Base-by-base conservation (phyloP, 2,113 vertebrate species). In the Scomber japonicus region DNA sequence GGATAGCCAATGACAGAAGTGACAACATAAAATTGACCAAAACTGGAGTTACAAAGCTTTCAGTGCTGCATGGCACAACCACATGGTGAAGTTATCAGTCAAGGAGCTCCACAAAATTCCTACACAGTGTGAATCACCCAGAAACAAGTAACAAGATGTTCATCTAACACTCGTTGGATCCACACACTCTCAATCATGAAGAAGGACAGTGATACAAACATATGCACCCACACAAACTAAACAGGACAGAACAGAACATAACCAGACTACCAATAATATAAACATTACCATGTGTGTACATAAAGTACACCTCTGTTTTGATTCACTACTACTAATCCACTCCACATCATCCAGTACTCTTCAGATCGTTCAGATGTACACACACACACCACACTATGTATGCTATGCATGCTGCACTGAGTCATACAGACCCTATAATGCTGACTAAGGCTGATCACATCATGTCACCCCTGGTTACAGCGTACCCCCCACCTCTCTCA, bases 361-460 rank as follows among this genome's bases (percentile, higher is more conserved):
- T 8, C 0, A 17, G 24, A 55, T 17, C 59, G 44, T 19, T 21
- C 46, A 19, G 0, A 51, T 53, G 30, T 11, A 57, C 71, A 64
- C 13, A 57, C 71, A 64, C 54, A 50, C 9, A n/a, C 19, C 55
- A 61, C n/a, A 75, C 50, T 49, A 40, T 67, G 44, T 61, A 71
- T 27, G 79, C 77, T 49, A 51, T 66, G 59, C 60, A 63, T 78
- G 75, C 81, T 68, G 78, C 87, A 81, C 80, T 90, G 92, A 94
- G 76, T 90, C 90, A 90, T n/a, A 78, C 74, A 74, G 74, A 40
- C 71, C n/a, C 61, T 50, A 27, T 73, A 61, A 53, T n/a, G 87
- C 91, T 94, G 93, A 94, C 89, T 93, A 90, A 92, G 83, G 46
- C 71, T 5, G 51, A 89, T 78, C 69, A 11, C 76, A 85, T 90